Percentiles rank a stretch among this genome's conserved stretches.
phyloP scores from a whole-genome alignment of 1,140 invertebrate species.

The Muscidifurax raptorellus region DNA sequence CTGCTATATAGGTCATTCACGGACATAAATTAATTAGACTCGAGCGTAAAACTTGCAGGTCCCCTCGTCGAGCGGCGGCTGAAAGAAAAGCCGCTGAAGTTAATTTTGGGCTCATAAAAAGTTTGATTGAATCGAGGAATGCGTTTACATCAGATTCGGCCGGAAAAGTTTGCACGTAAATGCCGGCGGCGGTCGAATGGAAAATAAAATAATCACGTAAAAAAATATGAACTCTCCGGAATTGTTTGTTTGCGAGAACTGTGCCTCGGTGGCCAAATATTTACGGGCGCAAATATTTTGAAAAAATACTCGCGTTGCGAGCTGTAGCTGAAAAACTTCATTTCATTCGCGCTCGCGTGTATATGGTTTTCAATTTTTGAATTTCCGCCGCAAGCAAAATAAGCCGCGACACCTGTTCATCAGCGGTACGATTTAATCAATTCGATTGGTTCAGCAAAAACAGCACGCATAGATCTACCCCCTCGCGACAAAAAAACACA shows the following conservation, averaged over 20 bases:
- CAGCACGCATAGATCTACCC: neutral
- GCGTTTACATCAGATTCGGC: neutral
- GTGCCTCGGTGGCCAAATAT: no score
- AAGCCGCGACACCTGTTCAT: no score
- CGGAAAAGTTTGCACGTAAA: no score
- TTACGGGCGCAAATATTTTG: no score
- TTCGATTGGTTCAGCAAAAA: neutral
- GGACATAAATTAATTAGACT: conserved; percentile 25
- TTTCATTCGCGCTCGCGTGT: no score
- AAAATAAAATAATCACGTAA: neutral
- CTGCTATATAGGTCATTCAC: conserved; percentile 30
- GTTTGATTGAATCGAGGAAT: conserved; percentile 15
- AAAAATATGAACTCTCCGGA: neutral
- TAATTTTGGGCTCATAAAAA: conserved; percentile 13
- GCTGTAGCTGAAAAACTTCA: no score
- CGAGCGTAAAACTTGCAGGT: neutral
- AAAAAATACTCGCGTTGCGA: no score
- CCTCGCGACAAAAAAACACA: neutral
- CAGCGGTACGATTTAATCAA: no score
- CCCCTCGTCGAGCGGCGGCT: neutral
- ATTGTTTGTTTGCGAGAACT: no score
- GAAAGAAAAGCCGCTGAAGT: neutral
- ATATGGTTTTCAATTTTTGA: no score
- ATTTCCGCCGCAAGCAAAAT: no score
- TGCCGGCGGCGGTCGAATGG: no score